Evolutionary conservation across 1,140 invertebrate species (phyloP).

Genomic region (Drosophila repleta): DNA sequence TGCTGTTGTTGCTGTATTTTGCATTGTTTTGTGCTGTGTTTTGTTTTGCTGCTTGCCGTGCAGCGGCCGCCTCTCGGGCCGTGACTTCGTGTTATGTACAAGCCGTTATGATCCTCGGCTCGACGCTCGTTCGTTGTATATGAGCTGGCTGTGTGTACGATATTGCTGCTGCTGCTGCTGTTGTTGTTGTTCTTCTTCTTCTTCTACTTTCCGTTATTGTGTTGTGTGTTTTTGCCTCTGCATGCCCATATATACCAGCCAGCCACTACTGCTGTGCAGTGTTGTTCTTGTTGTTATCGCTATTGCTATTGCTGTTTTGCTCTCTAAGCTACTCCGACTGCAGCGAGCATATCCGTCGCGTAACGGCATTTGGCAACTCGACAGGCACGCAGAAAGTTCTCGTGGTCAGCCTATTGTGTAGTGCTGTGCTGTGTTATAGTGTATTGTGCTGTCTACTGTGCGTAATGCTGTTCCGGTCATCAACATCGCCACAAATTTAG

Average conservation of each 20-base stretch:
- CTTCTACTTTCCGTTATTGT: slow-evolving; percentile 55
- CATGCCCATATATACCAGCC: slow-evolving; percentile 40
- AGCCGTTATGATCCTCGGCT: slow-evolving; percentile 74
- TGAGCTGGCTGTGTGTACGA: slow-evolving; percentile 48
- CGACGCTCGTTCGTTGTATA: slow-evolving; percentile 64
- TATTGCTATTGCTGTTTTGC: slow-evolving; percentile 58
- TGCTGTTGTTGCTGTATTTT: slow-evolving; percentile 69
- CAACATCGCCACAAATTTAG: background rate
- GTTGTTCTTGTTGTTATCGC: slow-evolving; percentile 45
- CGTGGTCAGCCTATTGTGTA: slow-evolving; percentile 34
- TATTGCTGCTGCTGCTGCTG: slow-evolving; percentile 38
- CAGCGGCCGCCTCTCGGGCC: slow-evolving; percentile 66
- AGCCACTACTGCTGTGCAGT: slow-evolving; percentile 35
- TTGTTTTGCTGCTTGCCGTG: slow-evolving; percentile 70
- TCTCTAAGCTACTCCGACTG: slow-evolving; percentile 56
- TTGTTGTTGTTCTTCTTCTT: slow-evolving; percentile 37
- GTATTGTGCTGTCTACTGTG: slow-evolving; percentile 40
- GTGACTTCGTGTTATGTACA: slow-evolving; percentile 77
- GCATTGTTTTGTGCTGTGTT: slow-evolving; percentile 83
- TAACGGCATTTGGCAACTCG: slow-evolving; percentile 61
- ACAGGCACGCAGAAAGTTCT: slow-evolving; percentile 50
- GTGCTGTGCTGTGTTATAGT: slow-evolving; percentile 59
- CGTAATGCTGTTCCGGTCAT: slow-evolving; percentile 48
- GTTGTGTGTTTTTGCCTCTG: slow-evolving; percentile 54
- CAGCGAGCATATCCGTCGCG: slow-evolving; percentile 45